Conservation (phyloP, 2,888 invertebrate genomes). For the Choreutis nemorana region DNA sequence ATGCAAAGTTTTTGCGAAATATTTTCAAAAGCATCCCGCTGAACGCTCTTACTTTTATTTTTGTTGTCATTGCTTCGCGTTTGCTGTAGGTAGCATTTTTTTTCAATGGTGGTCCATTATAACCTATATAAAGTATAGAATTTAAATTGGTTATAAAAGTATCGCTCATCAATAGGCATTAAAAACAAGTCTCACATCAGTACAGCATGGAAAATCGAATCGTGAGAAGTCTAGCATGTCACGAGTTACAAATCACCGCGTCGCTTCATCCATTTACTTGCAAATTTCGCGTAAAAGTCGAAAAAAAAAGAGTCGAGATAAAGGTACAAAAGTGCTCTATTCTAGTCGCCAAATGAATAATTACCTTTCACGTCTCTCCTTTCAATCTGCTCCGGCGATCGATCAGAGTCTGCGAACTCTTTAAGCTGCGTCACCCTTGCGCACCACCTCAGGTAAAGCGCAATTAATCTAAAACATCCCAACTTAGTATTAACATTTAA, state of each 20-base stretch:
- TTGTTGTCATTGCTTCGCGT: too few relatives aligned
- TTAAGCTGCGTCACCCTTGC: slow-evolving; percentile 60
- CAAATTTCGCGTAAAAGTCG: slow-evolving; percentile 62
- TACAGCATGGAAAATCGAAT: slow-evolving; percentile 30
- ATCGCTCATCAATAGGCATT: too few relatives aligned
- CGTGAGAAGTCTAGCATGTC: slow-evolving; percentile 48
- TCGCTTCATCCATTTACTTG: slow-evolving; percentile 61
- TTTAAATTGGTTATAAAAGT: too few relatives aligned
- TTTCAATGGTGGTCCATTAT: too few relatives aligned
- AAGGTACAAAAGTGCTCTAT: slow-evolving; percentile 66
- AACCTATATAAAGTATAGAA: too few relatives aligned
- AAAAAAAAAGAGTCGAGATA: slow-evolving; percentile 55
- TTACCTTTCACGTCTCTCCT: slow-evolving; percentile 64
- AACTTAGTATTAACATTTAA: slow-evolving; percentile 66
- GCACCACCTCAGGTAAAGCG: slow-evolving; percentile 52
- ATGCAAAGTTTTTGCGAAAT: slow-evolving; percentile 48
- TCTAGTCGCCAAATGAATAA: slow-evolving; percentile 67
- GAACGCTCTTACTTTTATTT: slow-evolving; percentile 1
- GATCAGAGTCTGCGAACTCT: slow-evolving; percentile 64
- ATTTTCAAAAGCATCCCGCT: slow-evolving; percentile 17
- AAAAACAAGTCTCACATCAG: too few relatives aligned
- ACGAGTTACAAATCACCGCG: slow-evolving; percentile 56
- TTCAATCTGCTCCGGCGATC: slow-evolving; percentile 61
- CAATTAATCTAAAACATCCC: slow-evolving; percentile 67
- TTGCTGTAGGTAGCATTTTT: too few relatives aligned